A percentile compares a stretch with the other conserved stretches of the same genome.
phyloP scores from a whole-genome alignment of 2,888 invertebrate species.

The Brachylomia viminalis region DNA sequence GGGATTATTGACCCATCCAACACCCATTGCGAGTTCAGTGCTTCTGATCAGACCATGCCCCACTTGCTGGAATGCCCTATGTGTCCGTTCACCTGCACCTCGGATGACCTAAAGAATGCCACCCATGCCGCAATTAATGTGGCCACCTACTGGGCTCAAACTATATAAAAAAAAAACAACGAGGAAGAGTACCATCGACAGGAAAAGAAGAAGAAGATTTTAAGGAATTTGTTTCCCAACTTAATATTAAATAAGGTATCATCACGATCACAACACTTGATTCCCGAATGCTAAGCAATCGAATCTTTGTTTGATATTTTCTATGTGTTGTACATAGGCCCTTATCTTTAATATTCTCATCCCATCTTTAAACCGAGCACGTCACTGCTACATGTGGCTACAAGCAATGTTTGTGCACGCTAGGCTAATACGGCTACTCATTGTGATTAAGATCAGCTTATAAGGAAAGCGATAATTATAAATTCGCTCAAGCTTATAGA shows the following conservation, averaged over 20 bases:
- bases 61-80: no score
- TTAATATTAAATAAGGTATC: background rate
- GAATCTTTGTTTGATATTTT: background rate
- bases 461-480: conserved; percentile 21
- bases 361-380: conserved; percentile 33
- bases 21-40: no score
- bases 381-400: conserved; percentile 35
- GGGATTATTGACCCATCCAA: no score
- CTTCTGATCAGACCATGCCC: no score
- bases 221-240: background rate
- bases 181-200: no score
- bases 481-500: background rate
- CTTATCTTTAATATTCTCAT: conserved; percentile 25
- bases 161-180: no score
- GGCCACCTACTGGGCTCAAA: no score
- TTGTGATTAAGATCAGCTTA: conserved; percentile 30
- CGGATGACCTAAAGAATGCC: no score
- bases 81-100: no score
- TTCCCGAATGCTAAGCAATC: background rate
- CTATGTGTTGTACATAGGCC: background rate
- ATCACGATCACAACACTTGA: background rate
- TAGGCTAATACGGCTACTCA: conserved; percentile 37
- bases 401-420: conserved; percentile 42
- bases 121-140: no score
- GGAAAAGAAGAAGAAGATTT: background rate